Conservation (phyloP, 2,113 vertebrate genomes). For the Periophthalmodon schlosseri region DNA sequence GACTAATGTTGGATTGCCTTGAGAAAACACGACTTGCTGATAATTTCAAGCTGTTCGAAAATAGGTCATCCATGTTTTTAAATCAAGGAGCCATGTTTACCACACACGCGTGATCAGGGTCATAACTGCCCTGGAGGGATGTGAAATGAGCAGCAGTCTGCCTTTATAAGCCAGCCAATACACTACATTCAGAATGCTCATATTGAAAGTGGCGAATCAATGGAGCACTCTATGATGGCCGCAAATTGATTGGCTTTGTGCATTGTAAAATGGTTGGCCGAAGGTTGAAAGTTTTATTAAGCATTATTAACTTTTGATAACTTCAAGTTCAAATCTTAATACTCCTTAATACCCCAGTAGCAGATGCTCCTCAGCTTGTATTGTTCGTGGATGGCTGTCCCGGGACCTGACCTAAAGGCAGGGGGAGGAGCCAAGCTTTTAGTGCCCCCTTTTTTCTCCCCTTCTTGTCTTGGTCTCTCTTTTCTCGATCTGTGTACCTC, state of each 20-base stretch:
- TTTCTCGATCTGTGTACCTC: slow-evolving; percentile 31
- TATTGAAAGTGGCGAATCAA: slow-evolving; percentile 58
- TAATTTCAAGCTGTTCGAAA: slow-evolving; percentile 22
- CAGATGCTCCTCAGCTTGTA: slow-evolving; percentile 71
- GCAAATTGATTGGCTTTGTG: slow-evolving; percentile 52
- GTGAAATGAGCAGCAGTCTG: slow-evolving; percentile 31
- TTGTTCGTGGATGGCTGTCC: slow-evolving; percentile 52
- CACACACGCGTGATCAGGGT: slow-evolving; percentile 25
- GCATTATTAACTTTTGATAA: slow-evolving; percentile 1
- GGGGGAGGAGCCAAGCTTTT: slow-evolving; percentile 53
- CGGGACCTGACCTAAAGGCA: slow-evolving; percentile 53
- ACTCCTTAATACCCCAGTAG: slow-evolving; percentile 53
- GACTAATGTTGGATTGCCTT: slow-evolving; percentile 42
- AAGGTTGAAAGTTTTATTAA: not conserved
- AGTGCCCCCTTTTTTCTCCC: slow-evolving; percentile 27
- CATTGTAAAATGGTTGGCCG: slow-evolving; percentile 29
- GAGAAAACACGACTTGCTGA: not conserved
- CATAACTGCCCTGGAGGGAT: slow-evolving; percentile 52
- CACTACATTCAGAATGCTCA: slow-evolving; percentile 31
- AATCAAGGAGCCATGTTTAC: slow-evolving; percentile 17
- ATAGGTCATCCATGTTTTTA: slow-evolving; percentile 10
- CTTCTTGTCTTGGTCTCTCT: slow-evolving; percentile 29
- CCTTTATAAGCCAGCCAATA: slow-evolving; percentile 50
- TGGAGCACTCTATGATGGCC: slow-evolving; percentile 39
- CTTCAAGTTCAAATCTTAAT: slow-evolving; percentile 64